Base-by-base conservation (phyloP, 1,140 invertebrate genomes). In the Nymphalis io region DNA sequence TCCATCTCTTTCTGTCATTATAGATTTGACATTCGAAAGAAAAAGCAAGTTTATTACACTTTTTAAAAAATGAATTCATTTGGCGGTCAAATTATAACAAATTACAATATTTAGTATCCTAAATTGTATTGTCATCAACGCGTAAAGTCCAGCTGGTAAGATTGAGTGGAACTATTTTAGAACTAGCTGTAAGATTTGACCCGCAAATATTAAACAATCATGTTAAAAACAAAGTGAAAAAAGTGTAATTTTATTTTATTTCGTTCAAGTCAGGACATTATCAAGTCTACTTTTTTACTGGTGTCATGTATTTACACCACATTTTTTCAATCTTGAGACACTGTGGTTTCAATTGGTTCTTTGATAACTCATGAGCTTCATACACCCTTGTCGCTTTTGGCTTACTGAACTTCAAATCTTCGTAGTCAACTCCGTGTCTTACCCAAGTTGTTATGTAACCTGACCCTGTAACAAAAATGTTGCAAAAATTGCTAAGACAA, bases 251-350 rank as follows among this genome's bases (percentile, higher is more conserved):
- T 33, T 8, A 8, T 33, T 33, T 20, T 51, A 51, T 51, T 16
- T 48, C 18, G 12, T 48, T 48, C 16, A 48, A 48, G 8, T n/a
- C 16, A 48, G 18, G 15, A 51, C 12, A 18, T 2, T 15, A 15
- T 55, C 0, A 20, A 27, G 3, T 55, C 12, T 73, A 61, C 58
- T 68, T 74, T 63, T 58, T 72, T 42, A 76, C 57, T 15, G 81
- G 76, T 16, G 78, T 82, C 81, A 88, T 82, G 42, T 74, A 87
- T 0, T 82, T 80, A 59, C 85, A 88, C 88, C 88, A 90, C 88
- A 90, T 90, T 38, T 85, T 71, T 39, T 85, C 72, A 0, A 83
- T 74, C 27, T 74, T 73, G 4, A 72, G 67, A 2, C 10, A 58
- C 0, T 70, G 70, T 20, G 74, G 66, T 0, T 75, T 21, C 12